Evolutionary conservation across 2,888 invertebrate species (phyloP), one percentile per base, ranked within the genome.

Genomic region (Eubasilissa splendida): DNA sequence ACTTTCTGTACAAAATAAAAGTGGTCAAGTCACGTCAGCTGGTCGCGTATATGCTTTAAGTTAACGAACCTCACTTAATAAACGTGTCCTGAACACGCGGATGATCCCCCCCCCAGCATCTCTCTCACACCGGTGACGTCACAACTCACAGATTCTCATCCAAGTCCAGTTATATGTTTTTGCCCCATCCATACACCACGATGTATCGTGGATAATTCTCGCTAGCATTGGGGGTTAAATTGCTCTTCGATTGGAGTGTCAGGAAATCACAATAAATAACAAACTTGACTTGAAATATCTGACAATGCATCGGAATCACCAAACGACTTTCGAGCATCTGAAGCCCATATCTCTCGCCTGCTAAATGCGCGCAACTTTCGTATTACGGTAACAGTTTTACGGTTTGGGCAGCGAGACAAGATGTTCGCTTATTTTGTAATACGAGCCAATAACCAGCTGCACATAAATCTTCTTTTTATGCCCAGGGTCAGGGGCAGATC

Each of bases 401-500:
- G 42, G 42, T 42, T 42, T 42, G 42, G 42, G 42, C 42, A 42
- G 4, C 42, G 7, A 42, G 42, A 42, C 7, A 7, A 42, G 42
- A 42, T 42, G 42, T 42, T 42, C 42, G 42, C 42, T 42, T 42
- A 42, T 63, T 33, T 63, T 63, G 11, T 63, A 31, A 33, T 63
- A 2, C 63, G 33, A 63, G 33, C 63, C 63, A 63, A 63, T 33
- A 10, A 31, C 63, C 63, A 63, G 63, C 33, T 63, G 63, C 63
- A 63, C 42, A 63, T 63, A 63, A 63, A 63, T 63, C 63, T 33
- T 63, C 42, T 63, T 63, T 63, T 63, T 63, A 33, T 33, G 33
- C 11, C 33, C 63, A 63, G 63, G 63, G 63, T 63, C 63, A 63
- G 63, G 63, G 7, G 63, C 63, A 63, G 63, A 33, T 33, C 42